Percentiles rank a stretch among this genome's conserved stretches.
These are phyloP conservation scores for Grallaria varia DNA, from an alignment of 2,113 vertebrate species.

Conservation along the genomic window DNA sequence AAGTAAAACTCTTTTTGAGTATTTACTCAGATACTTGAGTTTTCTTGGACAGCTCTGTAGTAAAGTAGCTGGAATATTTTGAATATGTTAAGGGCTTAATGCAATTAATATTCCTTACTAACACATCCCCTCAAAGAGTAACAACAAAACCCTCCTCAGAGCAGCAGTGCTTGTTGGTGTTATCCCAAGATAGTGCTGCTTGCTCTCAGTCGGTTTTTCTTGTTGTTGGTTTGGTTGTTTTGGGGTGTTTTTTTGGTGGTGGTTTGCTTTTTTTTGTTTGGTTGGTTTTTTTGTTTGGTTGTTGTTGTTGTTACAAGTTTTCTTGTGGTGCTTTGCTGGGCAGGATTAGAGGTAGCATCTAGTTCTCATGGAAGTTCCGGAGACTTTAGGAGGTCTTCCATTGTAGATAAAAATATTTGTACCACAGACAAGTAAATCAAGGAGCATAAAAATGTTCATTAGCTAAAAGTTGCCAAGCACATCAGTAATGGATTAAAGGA, in stretches of 20 bases:
- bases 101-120: not conserved
- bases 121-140: not conserved
- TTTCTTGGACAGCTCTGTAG: not conserved
- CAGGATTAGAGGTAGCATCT: not conserved
- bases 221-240: too few relatives aligned
- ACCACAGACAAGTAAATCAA: not conserved
- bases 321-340: not conserved
- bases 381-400: not conserved
- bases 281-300: not conserved
- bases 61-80: not conserved
- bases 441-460: not conserved
- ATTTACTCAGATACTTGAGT: not conserved
- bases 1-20: not conserved
- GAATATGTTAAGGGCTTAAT: not conserved
- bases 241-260: too few relatives aligned
- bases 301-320: not conserved
- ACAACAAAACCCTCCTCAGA: rapidly evolving
- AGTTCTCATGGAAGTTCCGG: not conserved
- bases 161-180: not conserved
- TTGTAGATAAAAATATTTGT: not conserved
- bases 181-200: not conserved
- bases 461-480: not conserved
- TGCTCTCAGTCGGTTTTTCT: not conserved
- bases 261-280: too few relatives aligned
- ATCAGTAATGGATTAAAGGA: not conserved